Evolutionary conservation across 2,113 vertebrate species (phyloP), one percentile per base, ranked within the genome.

Genomic region (Acanthisitta chloris): DNA sequence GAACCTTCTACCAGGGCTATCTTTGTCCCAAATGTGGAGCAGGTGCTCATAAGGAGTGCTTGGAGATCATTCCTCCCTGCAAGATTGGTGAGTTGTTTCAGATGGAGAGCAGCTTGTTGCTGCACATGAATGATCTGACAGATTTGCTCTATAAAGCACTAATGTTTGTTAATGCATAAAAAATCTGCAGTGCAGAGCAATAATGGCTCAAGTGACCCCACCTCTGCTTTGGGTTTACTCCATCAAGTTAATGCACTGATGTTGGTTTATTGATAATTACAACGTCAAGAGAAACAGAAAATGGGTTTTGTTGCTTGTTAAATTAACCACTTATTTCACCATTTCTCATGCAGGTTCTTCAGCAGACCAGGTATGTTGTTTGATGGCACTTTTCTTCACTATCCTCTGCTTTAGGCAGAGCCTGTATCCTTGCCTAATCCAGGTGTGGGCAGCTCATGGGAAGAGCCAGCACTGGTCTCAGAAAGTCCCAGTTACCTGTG

Each of bases 1-100:
- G 99, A 66, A 99, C 99, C 72, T 99, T 99, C 97, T 99, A 99
- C 96, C 99, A 99, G 97, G 99, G 99, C 43, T 99, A 99, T 92
- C 98, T 98, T 97, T 99, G 99, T 88, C 98, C 98, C 72, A 98
- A 97, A 91, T 99, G 99, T 82, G 99, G 99, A 34, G 98, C 99
- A 0, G 99, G 99, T 38, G 99, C 99, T 7, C 99, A 99, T 92
- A 99, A 99, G 96, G 99, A 99, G 97, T 99, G 99, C 92, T 97
- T 99, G 97, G 99, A 99, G 94, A 97, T 98, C 77, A 99, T 99
- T 91, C 99, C 99, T 57, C 99, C 99, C 96, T 99, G 99, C 97
- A 99, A 98, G 98, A 99, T 99, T 13, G 98, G 99, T 99, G 98
- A 98, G 99, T 99, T 61, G 12, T 12, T 70, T 29, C 24, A 5